Conservation (phyloP, 2,797 vertebrate genomes). For the Gallinago stenura region DNA sequence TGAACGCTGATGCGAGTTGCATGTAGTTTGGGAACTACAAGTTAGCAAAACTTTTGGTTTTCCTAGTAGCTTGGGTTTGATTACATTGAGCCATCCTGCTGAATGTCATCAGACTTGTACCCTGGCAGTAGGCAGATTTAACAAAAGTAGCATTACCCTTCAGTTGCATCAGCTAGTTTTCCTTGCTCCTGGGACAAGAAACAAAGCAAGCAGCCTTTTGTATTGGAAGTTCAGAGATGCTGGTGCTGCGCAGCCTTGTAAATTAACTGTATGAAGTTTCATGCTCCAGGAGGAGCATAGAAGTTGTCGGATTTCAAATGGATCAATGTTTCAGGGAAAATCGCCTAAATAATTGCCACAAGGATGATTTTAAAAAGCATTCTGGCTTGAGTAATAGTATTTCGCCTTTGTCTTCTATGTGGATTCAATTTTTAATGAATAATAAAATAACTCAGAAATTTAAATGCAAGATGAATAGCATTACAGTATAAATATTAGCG, state of each 20-base stretch:
- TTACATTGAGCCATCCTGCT: background rate
- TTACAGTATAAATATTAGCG: background rate
- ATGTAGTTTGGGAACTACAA: background rate
- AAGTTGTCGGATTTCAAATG: background rate
- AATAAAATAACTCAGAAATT: background rate
- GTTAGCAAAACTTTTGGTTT: background rate
- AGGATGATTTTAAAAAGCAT: background rate
- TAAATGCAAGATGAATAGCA: background rate
- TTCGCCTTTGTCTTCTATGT: background rate
- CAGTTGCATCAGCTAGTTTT: constrained; percentile 36
- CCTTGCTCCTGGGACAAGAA: background rate
- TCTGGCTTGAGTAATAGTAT: background rate
- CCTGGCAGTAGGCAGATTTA: background rate
- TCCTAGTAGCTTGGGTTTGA: background rate
- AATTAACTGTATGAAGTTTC: background rate
- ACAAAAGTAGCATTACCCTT: background rate
- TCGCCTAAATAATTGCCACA: background rate
- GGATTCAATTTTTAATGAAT: background rate
- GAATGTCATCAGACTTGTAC: background rate
- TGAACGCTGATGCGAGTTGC: rapidly evolving
- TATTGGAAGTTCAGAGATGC: background rate
- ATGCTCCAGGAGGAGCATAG: background rate
- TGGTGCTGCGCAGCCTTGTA: background rate
- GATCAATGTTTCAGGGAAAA: background rate
- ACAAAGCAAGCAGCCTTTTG: background rate